These are phyloP conservation scores for Chymomyza costata DNA, from an alignment of 1,140 invertebrate species.

Conservation along the genomic window DNA sequence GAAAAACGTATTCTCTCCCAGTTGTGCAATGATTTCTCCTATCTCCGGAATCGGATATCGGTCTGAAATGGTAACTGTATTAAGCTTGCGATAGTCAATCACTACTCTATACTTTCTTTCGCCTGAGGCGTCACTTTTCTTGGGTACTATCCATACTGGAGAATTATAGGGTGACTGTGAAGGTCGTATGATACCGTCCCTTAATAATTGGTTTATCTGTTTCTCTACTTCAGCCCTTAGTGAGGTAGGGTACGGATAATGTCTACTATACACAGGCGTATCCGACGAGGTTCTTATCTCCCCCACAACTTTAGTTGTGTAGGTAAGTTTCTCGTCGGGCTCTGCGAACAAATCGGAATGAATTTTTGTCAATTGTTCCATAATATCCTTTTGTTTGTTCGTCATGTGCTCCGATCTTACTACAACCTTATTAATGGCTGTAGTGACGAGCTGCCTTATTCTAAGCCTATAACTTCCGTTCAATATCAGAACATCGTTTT, in stretches of 20 bases:
- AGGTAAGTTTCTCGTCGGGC: too few species aligned
- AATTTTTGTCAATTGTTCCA: constrained; percentile 5
- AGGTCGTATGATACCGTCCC: constrained; percentile 26
- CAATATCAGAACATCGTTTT: constrained; percentile 12
- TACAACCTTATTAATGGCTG: constrained; percentile 27
- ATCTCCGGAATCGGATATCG: constrained; percentile 21
- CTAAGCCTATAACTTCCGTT: constrained; percentile 22
- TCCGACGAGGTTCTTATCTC: constrained; percentile 29
- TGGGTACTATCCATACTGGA: constrained; percentile 29
- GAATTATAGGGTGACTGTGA: constrained; percentile 32
- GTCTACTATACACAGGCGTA: constrained; percentile 24
- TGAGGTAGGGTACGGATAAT: constrained; percentile 25
- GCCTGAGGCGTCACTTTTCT: constrained; percentile 27
- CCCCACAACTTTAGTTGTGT: constrained; percentile 22
- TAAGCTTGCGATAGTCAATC: constrained; percentile 46
- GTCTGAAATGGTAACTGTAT: constrained; percentile 10
- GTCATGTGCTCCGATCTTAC: constrained; percentile 6
- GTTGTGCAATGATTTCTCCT: constrained; percentile 3
- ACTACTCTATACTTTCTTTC: constrained; percentile 62
- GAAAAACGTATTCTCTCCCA: constrained; percentile 13
- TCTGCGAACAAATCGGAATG: constrained; percentile 17
- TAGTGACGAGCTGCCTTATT: too few species aligned
- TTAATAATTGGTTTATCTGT: constrained; percentile 28
- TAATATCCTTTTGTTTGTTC: constrained; percentile 5
- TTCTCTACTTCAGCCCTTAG: constrained; percentile 24